A percentile compares a stretch with the other conserved stretches of the same genome.
Conservation (phyloP, 2,113 vertebrate species). For the Colinus virginianus region DNA sequence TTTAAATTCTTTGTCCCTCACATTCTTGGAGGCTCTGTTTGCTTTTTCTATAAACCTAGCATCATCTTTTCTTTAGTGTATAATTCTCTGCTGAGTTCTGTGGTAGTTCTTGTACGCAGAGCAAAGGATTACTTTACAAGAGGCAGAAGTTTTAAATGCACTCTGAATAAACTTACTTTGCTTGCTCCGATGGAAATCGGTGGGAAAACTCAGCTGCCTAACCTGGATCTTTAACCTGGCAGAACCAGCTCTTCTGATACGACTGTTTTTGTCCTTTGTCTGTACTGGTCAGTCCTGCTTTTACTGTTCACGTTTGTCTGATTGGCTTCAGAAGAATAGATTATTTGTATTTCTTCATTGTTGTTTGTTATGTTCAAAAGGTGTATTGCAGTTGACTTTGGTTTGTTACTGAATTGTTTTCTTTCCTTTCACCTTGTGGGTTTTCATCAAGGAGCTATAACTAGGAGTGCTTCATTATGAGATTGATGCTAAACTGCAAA, state of each 20-base stretch:
- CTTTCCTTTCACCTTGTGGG: background rate
- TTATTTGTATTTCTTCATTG: background rate
- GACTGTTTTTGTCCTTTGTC: background rate
- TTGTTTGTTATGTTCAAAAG: background rate
- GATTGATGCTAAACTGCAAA: background rate
- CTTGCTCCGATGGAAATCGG: background rate
- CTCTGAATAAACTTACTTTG: background rate
- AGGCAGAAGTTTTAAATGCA: background rate
- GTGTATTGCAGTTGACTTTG: background rate
- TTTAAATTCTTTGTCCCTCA: fast-evolving
- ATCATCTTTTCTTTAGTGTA: background rate
- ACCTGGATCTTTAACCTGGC: background rate
- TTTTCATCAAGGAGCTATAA: background rate
- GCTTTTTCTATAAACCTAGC: background rate
- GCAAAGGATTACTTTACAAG: background rate
- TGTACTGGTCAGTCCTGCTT: background rate
- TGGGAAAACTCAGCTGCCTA: background rate
- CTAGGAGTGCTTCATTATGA: background rate
- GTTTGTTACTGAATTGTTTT: background rate
- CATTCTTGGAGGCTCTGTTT: background rate
- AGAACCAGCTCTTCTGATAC: background rate
- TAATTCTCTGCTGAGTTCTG: background rate
- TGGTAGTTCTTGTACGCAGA: background rate
- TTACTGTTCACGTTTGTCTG: background rate
- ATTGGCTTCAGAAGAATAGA: background rate